Base-by-base conservation (phyloP, 2,888 invertebrate species). In the Tribolium freemani region DNA sequence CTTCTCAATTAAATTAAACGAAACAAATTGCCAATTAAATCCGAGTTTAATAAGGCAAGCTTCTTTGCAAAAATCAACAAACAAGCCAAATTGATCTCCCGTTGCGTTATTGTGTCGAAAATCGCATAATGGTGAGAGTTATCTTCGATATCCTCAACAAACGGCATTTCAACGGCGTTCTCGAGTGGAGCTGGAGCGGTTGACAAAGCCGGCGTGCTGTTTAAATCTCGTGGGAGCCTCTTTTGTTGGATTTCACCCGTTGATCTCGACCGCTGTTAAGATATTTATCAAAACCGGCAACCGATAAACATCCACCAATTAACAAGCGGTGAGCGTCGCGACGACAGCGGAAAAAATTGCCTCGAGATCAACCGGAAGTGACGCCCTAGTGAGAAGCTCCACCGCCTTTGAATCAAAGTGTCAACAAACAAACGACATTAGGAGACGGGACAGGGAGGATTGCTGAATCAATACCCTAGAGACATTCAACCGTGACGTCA, bases 341-440 rank as follows among this genome's bases (percentile, higher is more conserved):
- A 13, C 66, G 46, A 31, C 16, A 26, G 31, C 58, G 60, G 48
- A 54, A 69, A 69, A 69, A 69, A 69, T 60, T 45, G 53, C 26
- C n/a, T 26, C 26, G 20, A 44, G 60, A 69, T 53, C 54, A 69
- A 48, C 64, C 71, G 71, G 71, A 71, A 71, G 57, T 51, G 66
- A 64, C 57, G 57, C 57, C 58, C 44, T 16, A 11, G 54, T 50
- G 57, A 46, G 63, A 60, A 51, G 50, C 60, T 38, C 51, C 20
- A 61, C 48, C 67, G 69, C 58, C 71, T 66, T 70, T 75, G 76
- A 80, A 80, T 81, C 80, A 81, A 80, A 82, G 84, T 84, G 84
- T 84, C 85, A 85, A 85, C 84, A 86, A 84, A 85, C 84, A 84
- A 84, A 84, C 83, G 84, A 83, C 84, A 83, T 85, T 84, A 85